Percentiles rank a stretch among this genome's conserved stretches.
Evolutionary conservation across 30 jellyfish, hydroid and myxozoan species (phyloP).

Genomic region (Pelagia noctiluca): DNA sequence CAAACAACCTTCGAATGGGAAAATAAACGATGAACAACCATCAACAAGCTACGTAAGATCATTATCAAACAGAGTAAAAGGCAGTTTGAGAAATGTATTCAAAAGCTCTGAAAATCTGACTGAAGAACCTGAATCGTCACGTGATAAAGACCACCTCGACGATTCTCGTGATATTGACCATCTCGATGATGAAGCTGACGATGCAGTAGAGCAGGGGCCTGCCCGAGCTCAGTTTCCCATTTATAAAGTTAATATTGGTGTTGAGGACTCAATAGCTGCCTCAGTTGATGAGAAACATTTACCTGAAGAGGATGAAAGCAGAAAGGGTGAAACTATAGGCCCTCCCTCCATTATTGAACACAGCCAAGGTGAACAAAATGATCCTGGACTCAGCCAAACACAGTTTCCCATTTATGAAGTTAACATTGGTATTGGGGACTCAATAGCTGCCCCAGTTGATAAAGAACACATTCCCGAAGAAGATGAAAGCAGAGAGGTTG

Average conservation of each 20-base stretch:
- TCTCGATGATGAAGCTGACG: background rate
- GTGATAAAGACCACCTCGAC: background rate
- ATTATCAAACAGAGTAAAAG: conserved; percentile 4
- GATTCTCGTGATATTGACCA: background rate
- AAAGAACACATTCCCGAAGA: too few species aligned
- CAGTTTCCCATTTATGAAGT: too few species aligned
- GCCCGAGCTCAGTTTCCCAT: too few species aligned
- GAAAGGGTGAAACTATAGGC: background rate
- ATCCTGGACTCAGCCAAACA: too few species aligned
- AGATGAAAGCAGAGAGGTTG: too few species aligned
- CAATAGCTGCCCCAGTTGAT: too few species aligned
- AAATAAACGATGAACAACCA: background rate
- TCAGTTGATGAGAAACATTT: conserved; percentile 3
- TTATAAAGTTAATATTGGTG: too few species aligned
- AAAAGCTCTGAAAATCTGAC: background rate
- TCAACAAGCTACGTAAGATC: background rate
- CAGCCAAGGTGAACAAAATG: background rate
- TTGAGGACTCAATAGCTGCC: too few species aligned
- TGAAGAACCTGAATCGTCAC: background rate
- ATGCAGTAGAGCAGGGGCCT: background rate
- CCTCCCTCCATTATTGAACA: background rate
- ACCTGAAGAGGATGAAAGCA: conserved; percentile 14
- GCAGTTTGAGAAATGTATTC: background rate
- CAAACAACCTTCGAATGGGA: background rate
- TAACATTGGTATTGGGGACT: too few species aligned